A percentile compares a stretch with the other conserved stretches of the same genome.
These are phyloP conservation scores for Serrognathus titanus DNA, from an alignment of 2,888 invertebrate genomes.

Conservation along the genomic window DNA sequence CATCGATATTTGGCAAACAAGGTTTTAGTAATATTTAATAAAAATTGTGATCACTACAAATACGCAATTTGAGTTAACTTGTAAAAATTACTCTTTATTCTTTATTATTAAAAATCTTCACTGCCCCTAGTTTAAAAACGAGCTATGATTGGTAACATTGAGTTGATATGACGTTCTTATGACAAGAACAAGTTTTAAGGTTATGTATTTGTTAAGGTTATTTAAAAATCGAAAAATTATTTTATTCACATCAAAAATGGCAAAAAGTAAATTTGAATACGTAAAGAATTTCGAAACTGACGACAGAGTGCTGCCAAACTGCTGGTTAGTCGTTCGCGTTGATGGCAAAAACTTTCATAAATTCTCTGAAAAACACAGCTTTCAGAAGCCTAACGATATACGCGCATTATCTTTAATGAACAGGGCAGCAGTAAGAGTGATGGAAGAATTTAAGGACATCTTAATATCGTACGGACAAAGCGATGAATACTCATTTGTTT, in stretches of 20 bases:
- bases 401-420: constrained; percentile 85
- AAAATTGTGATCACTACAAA: no score
- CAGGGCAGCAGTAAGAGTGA: constrained; percentile 74
- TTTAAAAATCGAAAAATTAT: not conserved
- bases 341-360: constrained; percentile 94
- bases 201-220: constrained; percentile 2
- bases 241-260: constrained; percentile 53
- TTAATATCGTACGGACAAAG: constrained; percentile 89
- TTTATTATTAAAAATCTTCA: no score
- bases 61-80: no score
- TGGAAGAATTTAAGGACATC: constrained; percentile 82
- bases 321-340: constrained; percentile 82
- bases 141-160: no score
- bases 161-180: no score
- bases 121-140: no score
- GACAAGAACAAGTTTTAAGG: not conserved
- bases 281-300: constrained; percentile 70
- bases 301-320: constrained; percentile 78
- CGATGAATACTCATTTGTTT: constrained; percentile 94
- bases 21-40: no score
- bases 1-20: no score
- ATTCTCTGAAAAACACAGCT: constrained; percentile 76
- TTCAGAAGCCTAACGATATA: constrained; percentile 81
- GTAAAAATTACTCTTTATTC: no score
- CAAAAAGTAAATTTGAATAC: constrained; percentile 73